These are phyloP conservation scores for Junco hyemalis DNA, from an alignment of 2,113 vertebrate species.

Conservation along the genomic window DNA sequence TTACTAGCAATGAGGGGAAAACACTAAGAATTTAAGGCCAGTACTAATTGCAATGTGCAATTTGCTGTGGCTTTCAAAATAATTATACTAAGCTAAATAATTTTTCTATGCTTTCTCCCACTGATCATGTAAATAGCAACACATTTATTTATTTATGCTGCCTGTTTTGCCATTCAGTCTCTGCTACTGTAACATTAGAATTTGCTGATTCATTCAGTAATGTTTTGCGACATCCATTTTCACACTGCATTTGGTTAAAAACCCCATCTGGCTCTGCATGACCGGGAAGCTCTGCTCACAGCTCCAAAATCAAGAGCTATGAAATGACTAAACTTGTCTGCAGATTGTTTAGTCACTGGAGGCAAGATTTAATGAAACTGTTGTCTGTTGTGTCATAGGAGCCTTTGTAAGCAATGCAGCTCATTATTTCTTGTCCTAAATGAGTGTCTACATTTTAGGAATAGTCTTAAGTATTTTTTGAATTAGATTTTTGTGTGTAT, in stretches of 20 bases:
- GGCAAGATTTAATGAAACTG: slow-evolving; percentile 20
- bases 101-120: neutral
- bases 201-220: slow-evolving; percentile 15
- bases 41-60: neutral
- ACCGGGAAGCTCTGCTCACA: neutral
- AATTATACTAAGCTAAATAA: neutral
- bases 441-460: neutral
- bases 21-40: neutral
- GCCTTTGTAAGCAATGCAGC: neutral
- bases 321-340: neutral
- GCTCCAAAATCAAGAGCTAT: neutral
- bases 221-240: neutral
- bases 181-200: neutral
- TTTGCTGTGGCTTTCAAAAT: neutral
- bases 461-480: neutral
- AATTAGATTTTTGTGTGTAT: neutral
- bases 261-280: neutral
- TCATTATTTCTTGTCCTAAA: slow-evolving; percentile 5
- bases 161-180: neutral
- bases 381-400: neutral
- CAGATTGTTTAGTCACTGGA: slow-evolving; percentile 8
- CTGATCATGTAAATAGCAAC: neutral
- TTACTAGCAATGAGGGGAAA: neutral
- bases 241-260: neutral
- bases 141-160: neutral